Evolutionary conservation across 2,888 invertebrate genomes (phyloP).

Genomic region (Elysia crispata): DNA sequence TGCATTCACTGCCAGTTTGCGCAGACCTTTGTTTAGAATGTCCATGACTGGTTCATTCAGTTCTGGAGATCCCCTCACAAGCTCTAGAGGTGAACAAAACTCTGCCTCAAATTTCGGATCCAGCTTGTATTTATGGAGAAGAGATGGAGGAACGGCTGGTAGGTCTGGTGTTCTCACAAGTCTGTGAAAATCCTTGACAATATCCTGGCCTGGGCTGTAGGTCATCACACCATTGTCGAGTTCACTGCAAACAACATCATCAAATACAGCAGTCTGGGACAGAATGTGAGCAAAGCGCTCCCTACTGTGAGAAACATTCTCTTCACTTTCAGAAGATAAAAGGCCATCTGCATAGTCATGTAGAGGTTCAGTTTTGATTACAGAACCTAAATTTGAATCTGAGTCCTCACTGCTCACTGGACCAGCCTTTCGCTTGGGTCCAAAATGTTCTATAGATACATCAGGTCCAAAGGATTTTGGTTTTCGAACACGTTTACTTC

Average conservation of each 20-base stretch:
- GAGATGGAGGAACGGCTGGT: constrained; percentile 25
- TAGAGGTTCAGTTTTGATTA: constrained; percentile 35
- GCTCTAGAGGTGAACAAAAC: constrained; percentile 36
- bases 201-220: constrained; percentile 24
- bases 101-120: constrained; percentile 41
- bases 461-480: constrained; percentile 48
- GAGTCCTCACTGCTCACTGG: background rate
- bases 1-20: constrained; percentile 43
- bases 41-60: constrained; percentile 11
- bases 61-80: background rate
- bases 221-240: constrained; percentile 1
- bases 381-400: background rate
- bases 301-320: background rate
- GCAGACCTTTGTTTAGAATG: constrained; percentile 30
- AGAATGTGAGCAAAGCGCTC: constrained; percentile 44
- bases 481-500: constrained; percentile 43
- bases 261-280: constrained; percentile 45
- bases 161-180: background rate
- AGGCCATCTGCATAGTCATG: constrained; percentile 10
- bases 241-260: constrained; percentile 34
- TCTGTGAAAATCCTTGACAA: constrained; percentile 25
- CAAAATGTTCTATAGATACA: constrained; percentile 32
- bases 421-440: no score
- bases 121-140: constrained; percentile 30
- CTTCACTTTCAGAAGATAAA: background rate